Conservation (phyloP, 2,797 vertebrate species). For the Acipenser transmontanus region DNA sequence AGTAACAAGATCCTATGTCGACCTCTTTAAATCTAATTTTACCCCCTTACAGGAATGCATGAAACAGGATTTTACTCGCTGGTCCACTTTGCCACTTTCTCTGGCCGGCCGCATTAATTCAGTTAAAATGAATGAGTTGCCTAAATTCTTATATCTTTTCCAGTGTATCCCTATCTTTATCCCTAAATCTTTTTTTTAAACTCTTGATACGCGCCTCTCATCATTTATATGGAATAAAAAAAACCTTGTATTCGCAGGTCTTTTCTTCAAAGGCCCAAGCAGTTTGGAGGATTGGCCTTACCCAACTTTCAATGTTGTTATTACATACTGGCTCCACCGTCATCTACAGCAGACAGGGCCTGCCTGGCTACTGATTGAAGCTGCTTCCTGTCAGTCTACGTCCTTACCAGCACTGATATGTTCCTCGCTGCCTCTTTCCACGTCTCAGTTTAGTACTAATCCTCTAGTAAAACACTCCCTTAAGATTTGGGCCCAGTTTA, state of each 20-base stretch:
- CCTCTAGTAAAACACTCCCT: background rate
- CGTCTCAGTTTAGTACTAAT: background rate
- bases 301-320: background rate
- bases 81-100: too few species aligned
- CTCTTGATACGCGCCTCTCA: background rate
- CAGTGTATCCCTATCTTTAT: too few species aligned
- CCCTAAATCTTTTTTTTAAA: background rate
- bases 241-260: background rate
- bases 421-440: background rate
- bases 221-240: background rate
- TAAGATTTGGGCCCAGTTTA: background rate
- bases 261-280: constrained; percentile 1
- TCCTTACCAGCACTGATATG: background rate
- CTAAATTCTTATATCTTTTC: background rate
- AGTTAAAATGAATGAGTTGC: background rate
- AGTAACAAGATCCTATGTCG: too few species aligned
- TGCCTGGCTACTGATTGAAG: background rate
- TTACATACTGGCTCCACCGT: background rate
- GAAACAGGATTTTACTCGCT: too few species aligned
- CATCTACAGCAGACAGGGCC: background rate
- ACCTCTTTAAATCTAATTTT: too few species aligned
- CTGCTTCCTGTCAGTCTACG: background rate
- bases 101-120: too few species aligned
- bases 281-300: background rate
- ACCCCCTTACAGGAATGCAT: too few species aligned